Evolutionary conservation across 2,113 vertebrate genomes (phyloP), one percentile per base, ranked within the genome.

Genomic region (Petrocephalus microphthalmus): DNA sequence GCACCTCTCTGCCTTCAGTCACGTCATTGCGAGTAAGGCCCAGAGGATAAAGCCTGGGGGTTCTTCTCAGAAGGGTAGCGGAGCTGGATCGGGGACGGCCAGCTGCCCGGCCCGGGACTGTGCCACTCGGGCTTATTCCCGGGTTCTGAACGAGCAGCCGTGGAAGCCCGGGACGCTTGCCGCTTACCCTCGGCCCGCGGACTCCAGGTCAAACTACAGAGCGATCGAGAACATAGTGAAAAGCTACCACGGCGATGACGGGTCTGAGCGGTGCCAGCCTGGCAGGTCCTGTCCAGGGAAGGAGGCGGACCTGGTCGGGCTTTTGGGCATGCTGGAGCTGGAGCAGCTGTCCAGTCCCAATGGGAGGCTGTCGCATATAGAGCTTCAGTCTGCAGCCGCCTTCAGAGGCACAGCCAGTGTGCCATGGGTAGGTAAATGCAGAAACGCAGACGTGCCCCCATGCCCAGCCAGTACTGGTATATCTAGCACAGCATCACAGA

Each of bases 141-240:
- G 95, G 60, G 95, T 95, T 95, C 90, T 96, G 95, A 93, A 91
- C 0, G 97, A 97, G 82, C 96, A 97, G 90, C 96, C 97, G 81
- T 98, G 97, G 97, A 97, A 95, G 93, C 95, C 96, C 11, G 96
- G 96, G 87, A 97, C 96, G 91, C 95, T 99, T 89, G 98, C 97
- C 7, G 96, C 97, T 2, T 97, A 97, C 88, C 98, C 97, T 0
- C 96, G 97, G 25, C 98, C 97, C 7, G 95, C 97, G 88, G 97
- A 98, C 53, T 96, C 98, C 84, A 95, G 95, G 90, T 99, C 98
- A 0, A 99, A 99, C 93, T 98, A 99, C 8, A 97, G 98, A 7
- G 97, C 97, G 71, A 95, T 98, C 89, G 97, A 99, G 93, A 97
- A 96, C 92, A 96, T 99, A 92, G 91, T 99, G 91, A 98, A 96